A percentile compares a stretch with the other conserved stretches of the same genome.
phyloP scores from a whole-genome alignment of 2,888 invertebrate species.

The Trissonchulus latispiculum region DNA sequence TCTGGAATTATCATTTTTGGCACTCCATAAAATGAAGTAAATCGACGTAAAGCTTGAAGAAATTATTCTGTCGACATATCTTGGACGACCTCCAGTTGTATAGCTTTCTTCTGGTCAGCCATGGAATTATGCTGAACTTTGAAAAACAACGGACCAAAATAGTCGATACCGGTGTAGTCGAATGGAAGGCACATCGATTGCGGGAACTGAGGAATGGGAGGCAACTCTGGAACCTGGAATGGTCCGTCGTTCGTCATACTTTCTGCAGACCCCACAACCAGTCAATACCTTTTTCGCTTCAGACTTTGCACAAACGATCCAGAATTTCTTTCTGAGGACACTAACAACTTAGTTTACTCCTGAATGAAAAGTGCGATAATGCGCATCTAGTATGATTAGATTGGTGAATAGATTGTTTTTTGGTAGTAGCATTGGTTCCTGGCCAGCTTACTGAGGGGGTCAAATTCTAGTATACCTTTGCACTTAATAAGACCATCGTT shows the following conservation, averaged over 20 bases:
- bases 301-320: not conserved
- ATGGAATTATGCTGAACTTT: constrained; percentile 24
- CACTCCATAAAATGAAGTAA: constrained; percentile 39
- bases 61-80: constrained; percentile 38
- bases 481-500: not conserved
- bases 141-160: constrained; percentile 43
- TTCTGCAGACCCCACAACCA: not conserved
- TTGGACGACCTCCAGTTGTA: constrained; percentile 44
- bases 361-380: not conserved
- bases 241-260: not conserved
- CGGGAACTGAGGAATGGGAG: not conserved
- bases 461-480: not conserved
- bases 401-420: no score
- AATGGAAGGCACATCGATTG: not conserved
- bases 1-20: constrained; percentile 42
- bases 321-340: not conserved
- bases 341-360: not conserved
- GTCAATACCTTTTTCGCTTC: not conserved
- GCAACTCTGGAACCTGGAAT: not conserved
- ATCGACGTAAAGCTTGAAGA: constrained; percentile 37
- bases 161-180: constrained; percentile 38
- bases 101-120: constrained; percentile 30
- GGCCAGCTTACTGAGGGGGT: no score
- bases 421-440: no score
- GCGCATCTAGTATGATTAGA: not conserved